These are phyloP conservation scores for Strigamia crassipes DNA, from an alignment of 2,888 invertebrate genomes.

Conservation along the genomic window DNA sequence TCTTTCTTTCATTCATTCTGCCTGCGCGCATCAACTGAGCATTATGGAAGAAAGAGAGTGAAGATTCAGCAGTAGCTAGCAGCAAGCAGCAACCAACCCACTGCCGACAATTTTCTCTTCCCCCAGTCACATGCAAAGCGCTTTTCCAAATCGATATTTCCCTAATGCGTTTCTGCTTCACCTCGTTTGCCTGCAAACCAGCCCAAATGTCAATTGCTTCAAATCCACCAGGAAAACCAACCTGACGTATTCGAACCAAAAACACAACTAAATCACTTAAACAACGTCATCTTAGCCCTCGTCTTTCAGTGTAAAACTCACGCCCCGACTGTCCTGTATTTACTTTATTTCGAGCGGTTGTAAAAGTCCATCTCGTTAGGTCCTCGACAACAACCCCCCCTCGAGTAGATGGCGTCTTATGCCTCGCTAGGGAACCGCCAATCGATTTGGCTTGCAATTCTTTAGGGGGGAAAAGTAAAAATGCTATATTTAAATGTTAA, in stretches of 20 bases:
- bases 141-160: slow-evolving; percentile 23
- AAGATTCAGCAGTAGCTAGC: background rate
- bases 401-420: background rate
- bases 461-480: background rate
- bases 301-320: too few relatives aligned
- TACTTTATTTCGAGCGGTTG: background rate
- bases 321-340: too few relatives aligned
- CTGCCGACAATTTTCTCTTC: slow-evolving; percentile 30
- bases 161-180: slow-evolving; percentile 35
- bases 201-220: background rate
- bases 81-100: background rate
- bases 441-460: background rate
- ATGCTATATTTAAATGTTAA: background rate
- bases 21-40: slow-evolving; percentile 21
- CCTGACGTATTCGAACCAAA: background rate
- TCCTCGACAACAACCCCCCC: background rate
- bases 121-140: slow-evolving; percentile 36
- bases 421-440: background rate
- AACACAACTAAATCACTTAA: too few relatives aligned
- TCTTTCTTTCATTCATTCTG: background rate
- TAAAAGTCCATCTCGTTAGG: background rate
- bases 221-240: background rate
- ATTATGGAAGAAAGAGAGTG: background rate
- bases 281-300: too few relatives aligned
- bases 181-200: background rate